Base-by-base conservation (phyloP, 1,140 invertebrate species). In the Venturia canescens region DNA sequence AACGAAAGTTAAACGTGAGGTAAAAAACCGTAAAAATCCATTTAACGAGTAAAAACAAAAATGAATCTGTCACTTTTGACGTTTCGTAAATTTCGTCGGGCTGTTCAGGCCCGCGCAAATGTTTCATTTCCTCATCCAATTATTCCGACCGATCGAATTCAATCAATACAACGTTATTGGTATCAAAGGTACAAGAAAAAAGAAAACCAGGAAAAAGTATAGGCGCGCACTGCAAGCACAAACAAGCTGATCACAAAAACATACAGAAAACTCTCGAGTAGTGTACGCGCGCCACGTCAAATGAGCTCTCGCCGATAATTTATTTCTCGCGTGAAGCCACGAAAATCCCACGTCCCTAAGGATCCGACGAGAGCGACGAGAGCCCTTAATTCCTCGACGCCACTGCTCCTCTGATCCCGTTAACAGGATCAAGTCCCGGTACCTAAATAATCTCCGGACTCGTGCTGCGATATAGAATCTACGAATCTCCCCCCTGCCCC, bases 391-490 rank as follows among this genome's bases (percentile, higher is more conserved):
- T 70, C 50, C 83, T 85, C 82, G 78, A 53, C n/a, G 16, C 18
- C 50, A 53, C n/a, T 81, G 76, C 82, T 82, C 83, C 80, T 82
- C 83, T 88, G 86, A 88, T 88, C 87, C 87, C 87, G 87, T 88
- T 88, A 88, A 86, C 85, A 26, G 86, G 86, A 88, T 87, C 84
- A 88, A 53, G 50, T 53, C 16, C 50, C 50, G 50, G 50, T 53
- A 53, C 50, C 50, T 53, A 53, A 53, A 53, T 53, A 53, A 53
- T 87, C 83, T 83, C 57, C n/a, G 31, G 76, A 82, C 78, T 79
- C 48, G 26, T 69, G 80, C 70, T 82, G 6, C 23, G 21, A 53
- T 53, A 53, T 21, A 53, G n/a, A 53, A 53, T 53, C 72, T 34
- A 77, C 72, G 63, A 81, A 82, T 27, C 69, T 38, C 50, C 48